Conservation (phyloP, 2,888 invertebrate species). For the Papilio elwesi region DNA sequence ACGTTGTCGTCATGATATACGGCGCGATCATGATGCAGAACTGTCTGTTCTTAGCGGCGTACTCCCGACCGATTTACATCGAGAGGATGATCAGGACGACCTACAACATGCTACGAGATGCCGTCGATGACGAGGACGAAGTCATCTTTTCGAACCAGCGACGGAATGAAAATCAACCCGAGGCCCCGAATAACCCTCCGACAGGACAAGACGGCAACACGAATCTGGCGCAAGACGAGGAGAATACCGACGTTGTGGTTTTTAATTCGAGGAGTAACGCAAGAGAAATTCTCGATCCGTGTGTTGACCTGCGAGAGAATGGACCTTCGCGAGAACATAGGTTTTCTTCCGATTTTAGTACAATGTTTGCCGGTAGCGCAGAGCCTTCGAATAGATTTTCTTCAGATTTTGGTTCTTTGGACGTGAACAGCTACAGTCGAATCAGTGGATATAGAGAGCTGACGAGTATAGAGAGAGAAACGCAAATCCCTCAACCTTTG, state of each 20-base stretch:
- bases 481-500: constrained; percentile 76
- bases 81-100: constrained; percentile 74
- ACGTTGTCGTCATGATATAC: constrained; percentile 81
- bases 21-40: constrained; percentile 85
- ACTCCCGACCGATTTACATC: constrained; percentile 82
- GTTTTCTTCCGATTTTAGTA: constrained; percentile 68
- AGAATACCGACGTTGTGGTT: constrained; percentile 71
- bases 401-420: constrained; percentile 67
- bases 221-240: constrained; percentile 62
- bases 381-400: constrained; percentile 60
- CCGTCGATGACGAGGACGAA: constrained; percentile 82
- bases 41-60: constrained; percentile 79
- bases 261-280: constrained; percentile 71
- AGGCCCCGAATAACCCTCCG: constrained; percentile 43
- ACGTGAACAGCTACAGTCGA: constrained; percentile 60
- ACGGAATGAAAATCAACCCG: constrained; percentile 43
- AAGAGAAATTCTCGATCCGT: constrained; percentile 72
- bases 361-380: constrained; percentile 53
- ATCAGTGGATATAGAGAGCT: constrained; percentile 71
- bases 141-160: constrained; percentile 81
- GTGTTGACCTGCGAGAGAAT: constrained; percentile 64
- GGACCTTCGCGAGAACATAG: constrained; percentile 52
- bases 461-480: constrained; percentile 71
- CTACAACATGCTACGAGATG: constrained; percentile 76
- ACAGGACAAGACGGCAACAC: constrained; percentile 46